phyloP scores from a whole-genome alignment of 2,797 vertebrate genomes.

The Melopsittacus undulatus region DNA sequence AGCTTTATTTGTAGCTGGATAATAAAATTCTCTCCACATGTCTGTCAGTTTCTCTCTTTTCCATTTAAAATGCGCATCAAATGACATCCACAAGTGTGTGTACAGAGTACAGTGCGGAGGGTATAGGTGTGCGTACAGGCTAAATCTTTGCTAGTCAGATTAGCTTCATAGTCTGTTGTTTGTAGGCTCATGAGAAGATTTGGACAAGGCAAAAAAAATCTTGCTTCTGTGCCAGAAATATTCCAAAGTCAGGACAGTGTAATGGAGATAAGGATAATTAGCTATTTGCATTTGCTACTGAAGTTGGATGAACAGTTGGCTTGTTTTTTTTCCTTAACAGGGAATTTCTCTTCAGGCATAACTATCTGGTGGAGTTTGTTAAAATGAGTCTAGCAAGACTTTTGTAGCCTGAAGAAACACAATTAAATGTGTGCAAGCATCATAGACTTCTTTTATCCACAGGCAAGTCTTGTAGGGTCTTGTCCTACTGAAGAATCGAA shows the following conservation, averaged over 20 bases:
- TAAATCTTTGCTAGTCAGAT: background rate
- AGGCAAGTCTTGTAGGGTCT: slow-evolving; percentile 40
- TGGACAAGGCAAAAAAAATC: slow-evolving; percentile 7
- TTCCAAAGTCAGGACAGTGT: slow-evolving; percentile 23
- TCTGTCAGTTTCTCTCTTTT: background rate
- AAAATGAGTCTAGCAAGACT: background rate
- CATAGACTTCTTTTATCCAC: background rate
- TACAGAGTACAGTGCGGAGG: background rate
- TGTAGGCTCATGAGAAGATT: background rate
- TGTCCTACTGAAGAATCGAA: background rate
- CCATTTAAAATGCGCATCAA: background rate
- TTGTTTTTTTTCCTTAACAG: background rate
- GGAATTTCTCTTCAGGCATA: slow-evolving; percentile 52
- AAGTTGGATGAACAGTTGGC: background rate
- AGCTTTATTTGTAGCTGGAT: background rate
- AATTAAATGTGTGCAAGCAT: slow-evolving; percentile 5
- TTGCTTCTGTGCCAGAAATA: slow-evolving; percentile 28
- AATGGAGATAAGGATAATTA: slow-evolving; percentile 68
- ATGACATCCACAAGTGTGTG: no score
- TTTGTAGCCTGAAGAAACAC: slow-evolving; percentile 53
- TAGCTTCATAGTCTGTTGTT: background rate
- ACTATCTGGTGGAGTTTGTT: slow-evolving; percentile 16
- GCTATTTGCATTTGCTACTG: slow-evolving; percentile 57
- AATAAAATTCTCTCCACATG: background rate
- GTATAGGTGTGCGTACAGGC: rapidly evolving